phyloP scores from a whole-genome alignment of 1,140 invertebrate genomes.

The Holotrichia oblita region DNA sequence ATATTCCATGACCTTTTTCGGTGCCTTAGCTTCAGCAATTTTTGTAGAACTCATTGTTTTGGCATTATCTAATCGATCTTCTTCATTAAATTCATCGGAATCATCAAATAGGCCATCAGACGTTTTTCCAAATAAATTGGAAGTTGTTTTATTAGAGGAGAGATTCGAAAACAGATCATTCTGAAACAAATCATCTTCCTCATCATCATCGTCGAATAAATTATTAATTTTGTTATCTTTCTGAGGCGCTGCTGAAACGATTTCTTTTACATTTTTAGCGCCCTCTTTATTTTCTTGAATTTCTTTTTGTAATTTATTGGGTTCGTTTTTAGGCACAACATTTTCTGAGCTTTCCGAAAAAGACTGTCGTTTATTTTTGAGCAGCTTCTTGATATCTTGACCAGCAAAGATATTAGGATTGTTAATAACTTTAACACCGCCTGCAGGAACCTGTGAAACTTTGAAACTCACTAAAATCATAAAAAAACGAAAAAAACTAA shows the following conservation, averaged over 20 bases:
- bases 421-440: background rate
- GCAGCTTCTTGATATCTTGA: background rate
- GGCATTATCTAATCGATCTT: too few species aligned
- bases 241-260: background rate
- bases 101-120: too few species aligned
- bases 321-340: background rate
- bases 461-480: background rate
- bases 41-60: too few species aligned
- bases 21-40: too few species aligned
- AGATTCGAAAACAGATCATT: constrained; percentile 2
- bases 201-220: constrained; percentile 30
- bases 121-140: too few species aligned
- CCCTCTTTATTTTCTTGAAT: background rate
- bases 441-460: background rate
- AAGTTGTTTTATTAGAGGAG: too few species aligned
- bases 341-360: background rate
- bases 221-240: constrained; percentile 7
- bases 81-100: too few species aligned
- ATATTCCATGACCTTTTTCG: too few species aligned
- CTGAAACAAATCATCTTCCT: constrained; percentile 15
- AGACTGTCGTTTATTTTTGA: background rate
- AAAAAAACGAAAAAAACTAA: background rate
- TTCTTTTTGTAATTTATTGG: background rate
- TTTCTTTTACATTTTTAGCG: background rate
- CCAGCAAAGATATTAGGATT: background rate